Conservation (phyloP, 1,140 invertebrate species). For the Drosophila ercepeae region DNA sequence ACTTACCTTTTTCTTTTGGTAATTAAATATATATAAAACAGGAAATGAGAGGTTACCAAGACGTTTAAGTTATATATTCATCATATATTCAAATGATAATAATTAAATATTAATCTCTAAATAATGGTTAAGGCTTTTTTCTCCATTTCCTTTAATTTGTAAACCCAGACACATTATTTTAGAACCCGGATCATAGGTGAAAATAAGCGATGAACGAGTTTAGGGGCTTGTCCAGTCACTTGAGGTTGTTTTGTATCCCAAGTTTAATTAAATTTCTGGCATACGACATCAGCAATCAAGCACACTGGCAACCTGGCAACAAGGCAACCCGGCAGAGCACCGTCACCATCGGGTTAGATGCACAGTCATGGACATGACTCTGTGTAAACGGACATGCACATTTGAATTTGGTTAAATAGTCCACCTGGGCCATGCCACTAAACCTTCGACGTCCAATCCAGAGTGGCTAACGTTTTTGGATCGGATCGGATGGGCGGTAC, state of each 20-base stretch:
- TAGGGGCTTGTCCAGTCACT: conserved; percentile 41
- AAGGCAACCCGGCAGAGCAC: conserved; percentile 12
- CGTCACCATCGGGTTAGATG: conserved; percentile 30
- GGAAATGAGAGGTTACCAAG: too few species aligned
- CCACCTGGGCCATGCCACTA: conserved; percentile 41
- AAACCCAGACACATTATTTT: neutral
- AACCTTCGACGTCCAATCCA: conserved; percentile 25
- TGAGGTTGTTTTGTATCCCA: conserved; percentile 43
- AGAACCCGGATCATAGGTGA: neutral
- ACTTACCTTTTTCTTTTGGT: too few species aligned
- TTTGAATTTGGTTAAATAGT: conserved; percentile 57
- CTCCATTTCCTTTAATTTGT: neutral
- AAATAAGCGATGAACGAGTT: neutral
- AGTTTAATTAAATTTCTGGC: conserved; percentile 66
- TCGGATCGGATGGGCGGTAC: neutral
- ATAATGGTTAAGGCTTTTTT: too few species aligned
- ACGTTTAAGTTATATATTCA: too few species aligned
- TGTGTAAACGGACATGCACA: conserved; percentile 52
- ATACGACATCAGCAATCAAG: conserved; percentile 53
- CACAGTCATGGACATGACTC: conserved; percentile 58
- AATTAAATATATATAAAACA: too few species aligned
- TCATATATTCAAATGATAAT: too few species aligned
- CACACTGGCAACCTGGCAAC: conserved; percentile 1
- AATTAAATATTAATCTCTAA: too few species aligned
- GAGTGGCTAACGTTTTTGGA: conserved; percentile 37